Evolutionary conservation across 1,140 invertebrate species (phyloP), one percentile per base, ranked within the genome.

Genomic region (Apis florea): DNA sequence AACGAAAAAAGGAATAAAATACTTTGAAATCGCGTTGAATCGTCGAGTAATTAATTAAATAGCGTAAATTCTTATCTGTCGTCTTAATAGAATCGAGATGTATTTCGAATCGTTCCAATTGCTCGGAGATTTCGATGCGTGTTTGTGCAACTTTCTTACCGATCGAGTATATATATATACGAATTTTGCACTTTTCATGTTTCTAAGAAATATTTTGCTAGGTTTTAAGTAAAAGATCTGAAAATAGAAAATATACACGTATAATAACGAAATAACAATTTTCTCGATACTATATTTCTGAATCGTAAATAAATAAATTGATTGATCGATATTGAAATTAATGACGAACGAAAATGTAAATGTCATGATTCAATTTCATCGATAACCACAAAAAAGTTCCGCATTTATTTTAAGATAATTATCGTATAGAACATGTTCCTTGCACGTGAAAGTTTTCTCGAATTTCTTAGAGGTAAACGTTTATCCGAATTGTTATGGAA

Each of bases 151-250:
- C 12, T 51, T 51, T 24, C n/a, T n/a, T 31, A 19, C 12, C 11
- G 26, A 53, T 54, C 24, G 64, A 24, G 24, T 73, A 47, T 24
- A 24, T n/a, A n/a, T n/a, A 51, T 47, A 68, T 24, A 15, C 40
- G 51, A 53, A 31, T 40, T 75, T 75, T 75, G 19, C 59, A 75
- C 59, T 40, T 75, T 66, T 74, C n/a, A 5, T 64, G 58, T 64
- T 15, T 31, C 19, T n/a, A 63, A 26, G 26, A 5, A 71, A 51
- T 63, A 63, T 63, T 76, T 66, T 56, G 12, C 49, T 71, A 54
- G 26, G 21, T 54, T 10, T 26, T 54, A 71, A 54, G 51, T 4
- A 13, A 49, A 40, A n/a, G 64, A 31, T 26, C 19, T 31, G 26
- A 40, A 40, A 40, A 40, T 40, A 40, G 5, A 40, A 40, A 40